Conservation (phyloP, 2,888 invertebrate genomes). For the Cantharis nigra region DNA sequence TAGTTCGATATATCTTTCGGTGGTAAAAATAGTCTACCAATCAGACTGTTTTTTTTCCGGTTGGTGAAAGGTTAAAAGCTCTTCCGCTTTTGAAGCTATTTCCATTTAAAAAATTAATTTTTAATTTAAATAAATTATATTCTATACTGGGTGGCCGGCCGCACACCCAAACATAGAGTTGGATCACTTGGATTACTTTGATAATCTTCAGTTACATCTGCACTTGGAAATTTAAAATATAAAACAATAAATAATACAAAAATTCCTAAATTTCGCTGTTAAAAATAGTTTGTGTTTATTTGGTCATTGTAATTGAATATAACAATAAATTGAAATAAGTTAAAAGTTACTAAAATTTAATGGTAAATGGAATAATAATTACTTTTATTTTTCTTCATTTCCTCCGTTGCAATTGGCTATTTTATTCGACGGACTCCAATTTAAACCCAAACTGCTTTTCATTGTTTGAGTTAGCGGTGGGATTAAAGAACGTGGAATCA, state of each 20-base stretch:
- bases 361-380: not conserved
- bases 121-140: too few species aligned
- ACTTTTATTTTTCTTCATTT: not conserved
- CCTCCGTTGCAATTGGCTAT: conserved; percentile 6
- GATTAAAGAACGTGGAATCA: conserved; percentile 89
- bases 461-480: conserved; percentile 85
- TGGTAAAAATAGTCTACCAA: too few species aligned
- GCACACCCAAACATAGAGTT: too few species aligned
- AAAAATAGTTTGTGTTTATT: not conserved
- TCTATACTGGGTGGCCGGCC: too few species aligned
- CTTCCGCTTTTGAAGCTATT: too few species aligned
- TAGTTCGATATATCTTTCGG: too few species aligned
- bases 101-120: too few species aligned
- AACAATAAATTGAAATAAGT: not conserved
- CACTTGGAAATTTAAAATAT: too few species aligned
- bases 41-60: too few species aligned
- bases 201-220: too few species aligned
- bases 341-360: not conserved
- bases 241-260: not conserved
- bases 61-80: too few species aligned
- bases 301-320: not conserved
- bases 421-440: not conserved
- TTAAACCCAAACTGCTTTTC: conserved; percentile 70
- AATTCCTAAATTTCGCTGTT: not conserved
- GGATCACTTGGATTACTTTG: too few species aligned